Base-by-base conservation (phyloP, 1,140 invertebrate species). In the Drosophila lini region DNA sequence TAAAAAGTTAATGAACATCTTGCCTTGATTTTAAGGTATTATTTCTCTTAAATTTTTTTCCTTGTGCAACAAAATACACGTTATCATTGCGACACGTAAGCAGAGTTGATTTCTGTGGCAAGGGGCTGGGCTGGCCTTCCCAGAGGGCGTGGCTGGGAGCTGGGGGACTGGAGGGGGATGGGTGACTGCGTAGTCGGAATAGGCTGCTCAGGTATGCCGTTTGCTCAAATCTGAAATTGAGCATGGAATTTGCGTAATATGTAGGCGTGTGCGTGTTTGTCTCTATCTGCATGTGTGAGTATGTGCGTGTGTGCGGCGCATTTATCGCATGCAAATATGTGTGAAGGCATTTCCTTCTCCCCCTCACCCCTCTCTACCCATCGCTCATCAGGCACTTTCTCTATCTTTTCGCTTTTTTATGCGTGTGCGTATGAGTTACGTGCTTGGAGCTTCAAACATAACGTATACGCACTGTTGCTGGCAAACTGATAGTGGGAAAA, bases 171-270 rank as follows among this genome's bases (percentile, higher is more conserved):
- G 11, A n/a, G 28, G 47, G 1, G 47, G 1, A 3, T 32, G 10
- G 32, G 31, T 57, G 71, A 13, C 58, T 52, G 32, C 32, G 31
- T 63, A 47, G 48, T 52, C 52, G 32, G 52, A 57, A 74, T 74
- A 75, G 73, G 69, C 59, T 78, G 56, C 68, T 74, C 76, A 79
- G 77, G 77, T 79, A 79, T 79, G 75, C 76, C 75, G 76, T 79
- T 78, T 78, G 75, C 74, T 79, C 75, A 79, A 79, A 79, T 79
- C 77, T 79, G 75, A 79, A 79, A 79, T 79, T 79, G 77, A 78
- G 77, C 75, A 79, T 79, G 77, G 77, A 79, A 79, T 79, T 78
- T 79, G 76, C 68, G 77, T 79, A 79, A 79, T 79, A 79, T 74
- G 75, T 78, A 57, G 77, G 75, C 67, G 55, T 78, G 59, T 69